phyloP scores from a whole-genome alignment of 2,888 invertebrate genomes.

The Rhagonycha fulva region DNA sequence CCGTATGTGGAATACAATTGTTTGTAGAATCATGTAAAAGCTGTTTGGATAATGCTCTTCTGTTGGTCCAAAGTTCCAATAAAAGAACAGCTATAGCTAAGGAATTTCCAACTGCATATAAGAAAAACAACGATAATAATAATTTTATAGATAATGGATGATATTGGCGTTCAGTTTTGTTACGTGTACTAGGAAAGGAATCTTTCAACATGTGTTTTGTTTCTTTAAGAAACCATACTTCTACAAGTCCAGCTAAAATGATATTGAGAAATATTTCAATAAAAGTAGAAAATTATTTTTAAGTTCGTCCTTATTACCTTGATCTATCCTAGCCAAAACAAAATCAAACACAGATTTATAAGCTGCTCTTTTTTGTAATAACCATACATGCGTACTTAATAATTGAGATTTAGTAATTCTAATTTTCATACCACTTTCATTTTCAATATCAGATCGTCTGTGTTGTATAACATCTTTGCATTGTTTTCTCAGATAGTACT shows the following conservation, averaged over 20 bases:
- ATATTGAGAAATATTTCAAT: background rate
- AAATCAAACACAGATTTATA: conserved; percentile 18
- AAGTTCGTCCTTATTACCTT: background rate
- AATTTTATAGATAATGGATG: conserved; percentile 7
- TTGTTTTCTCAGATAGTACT: conserved; percentile 17
- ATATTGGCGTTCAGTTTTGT: background rate
- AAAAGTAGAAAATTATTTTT: no score
- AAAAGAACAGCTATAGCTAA: background rate
- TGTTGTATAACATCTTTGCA: conserved; percentile 2
- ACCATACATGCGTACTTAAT: conserved; percentile 25
- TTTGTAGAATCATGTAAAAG: background rate
- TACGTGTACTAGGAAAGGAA: conserved; percentile 3
- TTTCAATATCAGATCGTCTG: background rate
- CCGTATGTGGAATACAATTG: background rate
- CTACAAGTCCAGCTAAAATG: conserved; percentile 8
- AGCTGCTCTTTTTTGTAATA: conserved; percentile 16
- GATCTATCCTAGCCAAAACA: background rate
- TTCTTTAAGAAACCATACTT: background rate
- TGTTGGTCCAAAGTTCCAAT: background rate
- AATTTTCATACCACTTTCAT: background rate
- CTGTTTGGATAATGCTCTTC: background rate
- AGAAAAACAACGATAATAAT: conserved; percentile 3
- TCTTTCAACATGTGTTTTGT: background rate
- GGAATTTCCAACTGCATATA: conserved; percentile 10
- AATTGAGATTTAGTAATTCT: conserved; percentile 20